Evolutionary conservation across 2,888 invertebrate genomes (phyloP).

Genomic region (Cryptosula pallasiana): DNA sequence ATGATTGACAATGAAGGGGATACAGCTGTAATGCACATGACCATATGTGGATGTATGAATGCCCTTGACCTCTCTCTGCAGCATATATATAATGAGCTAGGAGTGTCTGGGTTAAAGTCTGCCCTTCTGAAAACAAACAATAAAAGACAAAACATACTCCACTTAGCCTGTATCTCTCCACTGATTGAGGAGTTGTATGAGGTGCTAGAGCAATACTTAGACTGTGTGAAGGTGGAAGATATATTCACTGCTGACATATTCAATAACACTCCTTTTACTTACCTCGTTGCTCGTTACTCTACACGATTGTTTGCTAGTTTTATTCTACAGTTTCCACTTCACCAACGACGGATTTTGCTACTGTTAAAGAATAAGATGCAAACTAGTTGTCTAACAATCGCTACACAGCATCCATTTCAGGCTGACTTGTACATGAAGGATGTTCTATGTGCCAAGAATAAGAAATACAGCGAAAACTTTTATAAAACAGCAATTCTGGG

Average conservation of each 20-base stretch:
- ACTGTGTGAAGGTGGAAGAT: background rate
- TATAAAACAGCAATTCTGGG: too few relatives aligned
- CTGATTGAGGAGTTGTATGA: background rate
- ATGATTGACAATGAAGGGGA: background rate
- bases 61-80: background rate
- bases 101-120: background rate
- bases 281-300: background rate
- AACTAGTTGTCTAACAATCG: background rate
- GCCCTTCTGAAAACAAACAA: background rate
- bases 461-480: too few relatives aligned
- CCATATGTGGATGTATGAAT: too few relatives aligned
- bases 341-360: background rate
- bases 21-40: background rate
- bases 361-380: background rate
- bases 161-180: background rate
- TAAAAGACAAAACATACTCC: background rate
- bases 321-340: background rate
- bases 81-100: background rate
- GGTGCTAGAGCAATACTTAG: background rate
- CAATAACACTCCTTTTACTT: conserved; percentile 11
- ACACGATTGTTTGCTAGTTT: background rate
- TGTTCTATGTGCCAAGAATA: too few relatives aligned
- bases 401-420: background rate
- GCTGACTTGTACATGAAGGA: background rate
- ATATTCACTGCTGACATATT: background rate